These are phyloP conservation scores for Drymodes brunneopygia DNA, from an alignment of 2,113 vertebrate species.

Conservation along the genomic window DNA sequence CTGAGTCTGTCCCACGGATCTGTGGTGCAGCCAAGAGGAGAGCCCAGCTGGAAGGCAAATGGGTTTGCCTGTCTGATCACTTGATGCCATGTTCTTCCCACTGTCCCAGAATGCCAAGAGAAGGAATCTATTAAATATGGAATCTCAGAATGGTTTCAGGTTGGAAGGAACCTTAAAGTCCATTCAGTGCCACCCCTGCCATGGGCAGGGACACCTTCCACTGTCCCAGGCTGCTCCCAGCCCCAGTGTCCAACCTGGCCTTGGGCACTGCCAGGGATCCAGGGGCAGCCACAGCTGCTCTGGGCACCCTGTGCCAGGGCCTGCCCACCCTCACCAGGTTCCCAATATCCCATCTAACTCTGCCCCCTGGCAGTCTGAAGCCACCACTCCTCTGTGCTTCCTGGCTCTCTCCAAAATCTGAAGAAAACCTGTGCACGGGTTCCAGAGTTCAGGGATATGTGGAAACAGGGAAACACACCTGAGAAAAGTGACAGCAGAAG, in stretches of 20 bases:
- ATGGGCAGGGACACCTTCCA: neutral
- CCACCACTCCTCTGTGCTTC: neutral
- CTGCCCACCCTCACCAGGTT: neutral
- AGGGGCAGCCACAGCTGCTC: neutral
- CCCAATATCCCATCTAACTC: neutral
- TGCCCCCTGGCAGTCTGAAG: neutral
- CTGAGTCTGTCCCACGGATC: neutral
- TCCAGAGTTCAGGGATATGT: neutral
- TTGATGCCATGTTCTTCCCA: neutral
- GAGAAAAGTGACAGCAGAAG: neutral
- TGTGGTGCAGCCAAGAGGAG: neutral
- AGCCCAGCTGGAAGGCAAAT: neutral
- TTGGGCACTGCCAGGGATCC: neutral
- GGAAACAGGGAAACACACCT: neutral
- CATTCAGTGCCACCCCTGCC: rapidly evolving
- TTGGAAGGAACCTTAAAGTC: neutral
- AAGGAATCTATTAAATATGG: neutral
- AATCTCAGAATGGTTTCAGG: neutral
- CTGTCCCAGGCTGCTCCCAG: neutral
- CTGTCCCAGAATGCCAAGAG: neutral
- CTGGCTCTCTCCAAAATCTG: neutral
- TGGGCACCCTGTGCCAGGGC: neutral
- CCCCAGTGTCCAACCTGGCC: neutral
- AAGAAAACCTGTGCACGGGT: neutral
- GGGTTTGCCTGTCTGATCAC: neutral